A percentile compares a stretch with the other conserved stretches of the same genome.
phyloP scores from a whole-genome alignment of 2,888 invertebrate genomes.

The Lordiphosa andalusiaca region DNA sequence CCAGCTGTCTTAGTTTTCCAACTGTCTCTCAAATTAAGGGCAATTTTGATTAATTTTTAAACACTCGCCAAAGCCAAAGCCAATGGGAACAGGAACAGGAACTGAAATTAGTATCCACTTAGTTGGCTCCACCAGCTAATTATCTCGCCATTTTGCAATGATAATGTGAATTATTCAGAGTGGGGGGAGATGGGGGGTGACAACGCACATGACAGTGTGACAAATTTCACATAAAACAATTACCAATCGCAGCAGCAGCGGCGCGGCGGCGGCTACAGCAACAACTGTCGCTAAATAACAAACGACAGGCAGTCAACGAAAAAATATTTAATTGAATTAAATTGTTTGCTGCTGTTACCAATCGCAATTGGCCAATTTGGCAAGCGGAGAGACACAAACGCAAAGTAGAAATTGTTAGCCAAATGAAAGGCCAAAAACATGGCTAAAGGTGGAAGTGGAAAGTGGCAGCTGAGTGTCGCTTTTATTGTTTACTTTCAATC shows the following conservation, averaged over 20 bases:
- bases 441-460: conserved; percentile 51
- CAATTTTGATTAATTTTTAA: no score
- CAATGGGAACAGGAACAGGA: no score
- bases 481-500: conserved; percentile 78
- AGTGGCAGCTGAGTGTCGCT: conserved; percentile 67
- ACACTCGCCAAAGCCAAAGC: no score
- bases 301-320: conserved; percentile 66
- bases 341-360: conserved; percentile 74
- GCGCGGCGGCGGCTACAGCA: conserved; percentile 16
- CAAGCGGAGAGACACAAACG: conserved; percentile 48
- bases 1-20: no score
- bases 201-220: conserved; percentile 71
- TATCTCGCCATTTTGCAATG: no score
- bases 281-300: conserved; percentile 74
- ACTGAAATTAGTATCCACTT: no score
- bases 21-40: no score
- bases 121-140: no score
- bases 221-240: conserved; percentile 74
- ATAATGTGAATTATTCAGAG: neutral
- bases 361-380: conserved; percentile 77
- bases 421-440: conserved; percentile 54
- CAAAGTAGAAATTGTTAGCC: conserved; percentile 71
- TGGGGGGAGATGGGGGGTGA: conserved; percentile 10
- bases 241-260: conserved; percentile 22
- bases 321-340: conserved; percentile 77